Base-by-base conservation (phyloP, 1,140 invertebrate genomes). In the Drosophila athabasca region DNA sequence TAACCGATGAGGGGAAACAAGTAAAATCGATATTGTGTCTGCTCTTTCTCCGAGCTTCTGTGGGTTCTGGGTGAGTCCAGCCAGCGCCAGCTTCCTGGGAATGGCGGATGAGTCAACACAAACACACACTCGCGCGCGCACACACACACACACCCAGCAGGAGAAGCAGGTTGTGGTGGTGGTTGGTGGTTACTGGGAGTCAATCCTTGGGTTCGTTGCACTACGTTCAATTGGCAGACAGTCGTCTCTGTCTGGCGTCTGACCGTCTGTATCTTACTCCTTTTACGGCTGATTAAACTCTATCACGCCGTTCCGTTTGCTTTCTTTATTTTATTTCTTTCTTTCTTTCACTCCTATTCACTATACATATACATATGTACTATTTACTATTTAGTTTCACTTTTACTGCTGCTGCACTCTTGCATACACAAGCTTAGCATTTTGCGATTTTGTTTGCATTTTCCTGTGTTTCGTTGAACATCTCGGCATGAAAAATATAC, bases 11-110 rank as follows among this genome's bases (percentile, higher is more conserved):
- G 54, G 65, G 45, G 39, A 24, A 50, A 71, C 64, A 69, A 80
- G 83, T 72, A 85, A 85, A 85, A 85, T 85, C 82, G 76, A 85
- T 85, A 85, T 78, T 69, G 55, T 65, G 44, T 49, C 66, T 67
- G 62, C 69, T 87, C 69, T 76, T 87, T 64, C 53, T 48, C 19
- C 62, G 45, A 58, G 65, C 58, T 58, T 51, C 44, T 60, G 44
- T 44, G 52, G 43, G 31, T 19, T 29, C 52, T 61, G 49, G 43
- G 52, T 31, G 17, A 17, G 9, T 49, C 46, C 48, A 59, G 62
- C 35, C 43, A 68, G 45, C 60, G 59, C 64, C 61, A 69, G 81
- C 73, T 77, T 85, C 69, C 61, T 75, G 53, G 49, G 44, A 41
- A 24, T 19, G 62, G 22, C 59, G 78, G 78, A 80, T 85, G 77